Evolutionary conservation across 1,140 invertebrate genomes (phyloP), one percentile per base, ranked within the genome.

Genomic region (Drosophila parabipectinata): DNA sequence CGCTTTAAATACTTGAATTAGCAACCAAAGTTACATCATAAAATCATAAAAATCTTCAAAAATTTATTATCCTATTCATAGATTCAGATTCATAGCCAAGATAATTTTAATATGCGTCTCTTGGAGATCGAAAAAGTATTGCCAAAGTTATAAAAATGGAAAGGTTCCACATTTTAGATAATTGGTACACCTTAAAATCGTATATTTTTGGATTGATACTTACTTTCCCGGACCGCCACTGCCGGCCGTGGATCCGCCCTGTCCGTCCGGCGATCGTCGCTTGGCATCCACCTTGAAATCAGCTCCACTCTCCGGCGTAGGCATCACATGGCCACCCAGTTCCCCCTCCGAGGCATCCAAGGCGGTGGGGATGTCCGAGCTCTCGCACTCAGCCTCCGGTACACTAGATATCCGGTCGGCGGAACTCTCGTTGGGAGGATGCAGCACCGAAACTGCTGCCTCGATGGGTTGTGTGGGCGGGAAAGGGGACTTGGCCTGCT

Each of bases 391-490:
- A 47, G 82, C 72, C 55, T 91, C 89, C 24, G 89, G 89, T 15
- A 89, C 75, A 41, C 75, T 75, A 39, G 79, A 69, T 37, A 92
- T 78, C 44, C 81, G 67, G 47, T 79, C 57, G 7, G 69, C 48
- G 12, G 72, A 51, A 12, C 58, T 47, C 7, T 74, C 72, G 26
- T 45, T 60, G 7, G 41, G 41, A 14, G 77, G 50, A 50, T 91
- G 88, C 32, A 91, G 14, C 1, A 92, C 91, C 1, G 91, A 91
- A 14, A 92, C 91, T 2, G 90, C 41, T 7, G 91, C 87, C 56
- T 92, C 91, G 37, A 92, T 91, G 14, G 91, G 91, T 37, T 90
- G 90, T 8, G 77, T 88, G 7, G 90, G 79, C 0, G 90, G 85
- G 52, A 85, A 52, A 0, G 91, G 91, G 0, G 90, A 91, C 57